Percentiles rank a stretch among this genome's conserved stretches.
Conservation (phyloP, 2,113 vertebrate genomes). For the Macquaria ambigua region DNA sequence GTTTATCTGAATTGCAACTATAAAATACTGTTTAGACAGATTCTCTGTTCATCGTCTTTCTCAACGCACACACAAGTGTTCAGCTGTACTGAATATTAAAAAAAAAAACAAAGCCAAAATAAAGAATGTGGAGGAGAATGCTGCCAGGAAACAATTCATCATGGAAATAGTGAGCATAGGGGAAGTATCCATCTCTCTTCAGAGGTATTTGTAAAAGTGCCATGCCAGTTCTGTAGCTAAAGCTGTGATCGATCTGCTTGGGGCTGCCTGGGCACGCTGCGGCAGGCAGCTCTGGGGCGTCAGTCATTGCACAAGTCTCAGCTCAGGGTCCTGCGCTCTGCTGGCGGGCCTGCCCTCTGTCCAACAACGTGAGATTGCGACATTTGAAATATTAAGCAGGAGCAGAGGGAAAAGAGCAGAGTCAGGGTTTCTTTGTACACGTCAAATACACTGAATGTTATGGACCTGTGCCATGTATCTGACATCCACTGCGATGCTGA, state of each 20-base stretch:
- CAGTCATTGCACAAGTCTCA: constrained; percentile 71
- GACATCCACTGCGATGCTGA: constrained; percentile 33
- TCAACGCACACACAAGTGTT: neutral
- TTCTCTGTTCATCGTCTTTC: constrained; percentile 1
- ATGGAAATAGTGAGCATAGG: constrained; percentile 59
- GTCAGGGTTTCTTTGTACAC: constrained; percentile 56
- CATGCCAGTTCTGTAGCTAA: constrained; percentile 57
- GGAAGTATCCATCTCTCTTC: constrained; percentile 73
- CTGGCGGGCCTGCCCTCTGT: constrained; percentile 58
- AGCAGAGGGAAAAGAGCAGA: constrained; percentile 54
- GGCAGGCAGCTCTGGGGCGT: constrained; percentile 59
- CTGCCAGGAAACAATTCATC: constrained; percentile 67
- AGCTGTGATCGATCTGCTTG: constrained; percentile 75
- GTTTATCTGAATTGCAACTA: neutral
- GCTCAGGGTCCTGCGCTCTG: constrained; percentile 59
- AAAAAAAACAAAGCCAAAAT: constrained; percentile 33
- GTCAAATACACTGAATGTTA: constrained; percentile 56
- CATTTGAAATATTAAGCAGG: constrained; percentile 75
- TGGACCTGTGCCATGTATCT: constrained; percentile 30
- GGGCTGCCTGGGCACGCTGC: constrained; percentile 53
- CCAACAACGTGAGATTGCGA: constrained; percentile 34
- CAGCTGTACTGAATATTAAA: constrained; percentile 37
- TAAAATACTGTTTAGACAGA: constrained; percentile 10
- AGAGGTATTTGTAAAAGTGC: constrained; percentile 76
- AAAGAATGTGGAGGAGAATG: constrained; percentile 62